A percentile compares a stretch with the other conserved stretches of the same genome.
Conservation (phyloP, 2,797 vertebrate genomes). For the Odontamblyopus lacepedii region DNA sequence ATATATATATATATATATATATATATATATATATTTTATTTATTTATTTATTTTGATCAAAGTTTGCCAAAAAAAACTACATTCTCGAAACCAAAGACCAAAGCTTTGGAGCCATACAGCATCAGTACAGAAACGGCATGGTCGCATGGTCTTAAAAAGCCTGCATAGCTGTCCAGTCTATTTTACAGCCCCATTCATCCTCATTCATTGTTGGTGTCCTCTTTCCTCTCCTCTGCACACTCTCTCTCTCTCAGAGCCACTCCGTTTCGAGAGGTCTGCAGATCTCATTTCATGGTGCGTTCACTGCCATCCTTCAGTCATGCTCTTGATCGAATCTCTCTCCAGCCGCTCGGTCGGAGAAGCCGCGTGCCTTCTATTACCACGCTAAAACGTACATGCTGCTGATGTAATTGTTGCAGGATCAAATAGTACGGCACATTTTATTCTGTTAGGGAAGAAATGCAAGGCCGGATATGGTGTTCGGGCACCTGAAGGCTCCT, state of each 20-base stretch:
- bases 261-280: slow-evolving; percentile 3
- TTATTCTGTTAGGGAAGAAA: slow-evolving; percentile 6
- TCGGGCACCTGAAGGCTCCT: background rate
- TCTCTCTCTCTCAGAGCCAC: background rate
- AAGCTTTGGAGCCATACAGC: background rate
- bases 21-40: no score
- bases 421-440: background rate
- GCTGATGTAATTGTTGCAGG: slow-evolving; percentile 19
- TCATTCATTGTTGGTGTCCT: slow-evolving; percentile 4
- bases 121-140: background rate
- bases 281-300: slow-evolving; percentile 25
- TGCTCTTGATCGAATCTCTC: slow-evolving; percentile 19
- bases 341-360: background rate
- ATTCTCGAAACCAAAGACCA: background rate
- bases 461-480: background rate
- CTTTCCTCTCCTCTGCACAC: slow-evolving; percentile 2
- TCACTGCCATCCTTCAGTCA: slow-evolving; percentile 23
- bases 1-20: no score
- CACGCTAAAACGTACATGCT: slow-evolving; percentile 16
- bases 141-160: no score
- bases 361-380: slow-evolving; percentile 8
- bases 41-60: background rate
- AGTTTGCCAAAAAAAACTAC: background rate
- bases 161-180: slow-evolving; percentile 3
- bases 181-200: slow-evolving; percentile 7